Percentiles rank a stretch among this genome's conserved stretches.
phyloP scores from a whole-genome alignment of 2,113 vertebrate species.

The Microcebus murinus region DNA sequence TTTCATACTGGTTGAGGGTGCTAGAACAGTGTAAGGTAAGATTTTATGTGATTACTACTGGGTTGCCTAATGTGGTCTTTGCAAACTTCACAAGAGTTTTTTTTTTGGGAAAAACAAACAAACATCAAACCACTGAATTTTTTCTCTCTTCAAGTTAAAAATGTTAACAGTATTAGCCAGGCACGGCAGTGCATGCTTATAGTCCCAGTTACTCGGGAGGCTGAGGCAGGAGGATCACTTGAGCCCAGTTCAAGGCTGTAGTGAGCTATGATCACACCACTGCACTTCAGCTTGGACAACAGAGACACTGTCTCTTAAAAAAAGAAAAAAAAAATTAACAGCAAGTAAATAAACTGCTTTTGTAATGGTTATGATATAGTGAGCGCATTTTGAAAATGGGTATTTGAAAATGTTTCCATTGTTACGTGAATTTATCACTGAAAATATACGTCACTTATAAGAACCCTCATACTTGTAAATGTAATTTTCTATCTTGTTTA shows the following conservation, averaged over 20 bases:
- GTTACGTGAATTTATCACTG: neutral
- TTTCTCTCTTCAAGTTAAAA: neutral
- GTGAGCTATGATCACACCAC: too few relatives aligned
- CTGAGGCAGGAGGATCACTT: too few relatives aligned
- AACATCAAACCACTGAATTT: neutral
- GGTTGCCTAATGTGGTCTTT: neutral
- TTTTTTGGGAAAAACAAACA: too few relatives aligned
- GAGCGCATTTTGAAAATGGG: neutral
- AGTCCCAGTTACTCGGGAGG: too few relatives aligned
- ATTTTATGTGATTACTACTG: neutral
- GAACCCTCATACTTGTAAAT: neutral
- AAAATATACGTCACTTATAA: neutral
- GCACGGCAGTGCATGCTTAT: too few relatives aligned
- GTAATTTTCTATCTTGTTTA: neutral
- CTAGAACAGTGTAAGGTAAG: neutral
- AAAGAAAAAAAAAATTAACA: too few relatives aligned
- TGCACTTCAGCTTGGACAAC: too few relatives aligned
- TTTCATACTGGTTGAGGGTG: neutral
- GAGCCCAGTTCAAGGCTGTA: too few relatives aligned
- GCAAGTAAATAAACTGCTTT: neutral
- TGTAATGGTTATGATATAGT: neutral
- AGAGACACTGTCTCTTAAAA: too few relatives aligned
- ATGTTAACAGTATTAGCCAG: neutral
- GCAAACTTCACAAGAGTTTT: neutral
- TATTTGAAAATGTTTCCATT: neutral